Percentiles rank a stretch among this genome's conserved stretches.
These are phyloP conservation scores for Albula glossodonta DNA, from an alignment of 2,113 vertebrate genomes.

Conservation along the genomic window DNA sequence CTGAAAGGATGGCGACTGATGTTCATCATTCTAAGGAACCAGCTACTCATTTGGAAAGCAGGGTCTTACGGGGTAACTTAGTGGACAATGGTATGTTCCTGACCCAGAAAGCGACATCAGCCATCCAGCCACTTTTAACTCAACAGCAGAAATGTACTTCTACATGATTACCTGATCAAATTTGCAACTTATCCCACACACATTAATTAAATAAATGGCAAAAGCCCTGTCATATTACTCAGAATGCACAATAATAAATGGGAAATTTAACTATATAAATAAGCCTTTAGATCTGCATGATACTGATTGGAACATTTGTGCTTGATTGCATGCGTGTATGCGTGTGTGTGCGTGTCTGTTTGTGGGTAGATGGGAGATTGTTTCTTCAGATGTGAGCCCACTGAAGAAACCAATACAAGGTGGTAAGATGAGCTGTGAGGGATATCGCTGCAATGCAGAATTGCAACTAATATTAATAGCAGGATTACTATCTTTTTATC, in stretches of 20 bases:
- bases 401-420: conserved; percentile 31
- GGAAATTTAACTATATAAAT: background rate
- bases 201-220: background rate
- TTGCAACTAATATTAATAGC: background rate
- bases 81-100: background rate
- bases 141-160: background rate
- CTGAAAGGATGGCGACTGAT: background rate
- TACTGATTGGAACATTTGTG: conserved; percentile 34
- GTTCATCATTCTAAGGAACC: background rate
- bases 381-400: conserved; percentile 42
- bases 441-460: conserved; percentile 3
- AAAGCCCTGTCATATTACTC: background rate
- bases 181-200: background rate
- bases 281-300: background rate
- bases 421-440: background rate
- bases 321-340: background rate
- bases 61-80: background rate
- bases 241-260: background rate
- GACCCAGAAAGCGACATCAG: background rate
- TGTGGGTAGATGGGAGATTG: conserved; percentile 44
- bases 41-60: background rate
- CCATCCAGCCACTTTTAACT: background rate
- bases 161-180: background rate
- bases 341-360: conserved; percentile 28
- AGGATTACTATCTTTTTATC: background rate